A percentile compares a stretch with the other conserved stretches of the same genome.
These are phyloP conservation scores for Punctoribates punctum DNA, from an alignment of 2,888 invertebrate species.

Conservation along the genomic window DNA sequence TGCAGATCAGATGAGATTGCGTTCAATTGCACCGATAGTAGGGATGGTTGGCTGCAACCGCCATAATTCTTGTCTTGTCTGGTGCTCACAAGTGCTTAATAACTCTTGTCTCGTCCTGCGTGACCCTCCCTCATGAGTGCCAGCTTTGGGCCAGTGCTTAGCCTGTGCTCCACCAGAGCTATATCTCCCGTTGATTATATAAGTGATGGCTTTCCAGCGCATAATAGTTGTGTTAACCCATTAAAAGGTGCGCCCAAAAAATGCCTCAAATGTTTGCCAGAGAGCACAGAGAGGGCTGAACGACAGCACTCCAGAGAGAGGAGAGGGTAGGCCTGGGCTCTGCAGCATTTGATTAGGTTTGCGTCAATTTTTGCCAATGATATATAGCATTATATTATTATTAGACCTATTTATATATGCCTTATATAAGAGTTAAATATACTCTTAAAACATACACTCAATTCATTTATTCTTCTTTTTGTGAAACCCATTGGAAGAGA, in stretches of 20 bases:
- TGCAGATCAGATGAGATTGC: constrained; percentile 30
- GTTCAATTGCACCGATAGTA: not conserved
- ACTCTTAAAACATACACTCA: constrained; percentile 21
- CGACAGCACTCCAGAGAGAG: constrained; percentile 5
- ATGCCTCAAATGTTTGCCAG: constrained; percentile 3
- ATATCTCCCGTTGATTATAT: constrained; percentile 36
- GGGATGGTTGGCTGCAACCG: constrained; percentile 1
- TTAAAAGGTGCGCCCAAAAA: constrained; percentile 29
- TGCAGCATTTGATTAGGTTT: constrained; percentile 30
- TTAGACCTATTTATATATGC: constrained; percentile 30
- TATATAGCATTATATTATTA: constrained; percentile 33
- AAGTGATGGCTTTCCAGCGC: constrained; percentile 25
- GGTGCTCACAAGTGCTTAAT: constrained; percentile 2
- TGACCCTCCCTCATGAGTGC: constrained; percentile 27
- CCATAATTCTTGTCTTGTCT: constrained; percentile 14
- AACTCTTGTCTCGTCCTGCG: constrained; percentile 27
- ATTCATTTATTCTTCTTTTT: constrained; percentile 25
- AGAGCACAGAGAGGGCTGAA: not conserved
- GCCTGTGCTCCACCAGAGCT: not conserved
- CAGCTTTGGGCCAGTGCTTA: not conserved
- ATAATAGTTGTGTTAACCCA: constrained; percentile 35
- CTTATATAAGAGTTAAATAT: constrained; percentile 31
- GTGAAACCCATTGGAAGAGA: constrained; percentile 30
- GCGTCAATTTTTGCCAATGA: constrained; percentile 36
- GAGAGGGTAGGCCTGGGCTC: not conserved